Evolutionary conservation across 1,140 invertebrate genomes (phyloP), one percentile per base, ranked within the genome.

Genomic region (Piezodorus guildinii): DNA sequence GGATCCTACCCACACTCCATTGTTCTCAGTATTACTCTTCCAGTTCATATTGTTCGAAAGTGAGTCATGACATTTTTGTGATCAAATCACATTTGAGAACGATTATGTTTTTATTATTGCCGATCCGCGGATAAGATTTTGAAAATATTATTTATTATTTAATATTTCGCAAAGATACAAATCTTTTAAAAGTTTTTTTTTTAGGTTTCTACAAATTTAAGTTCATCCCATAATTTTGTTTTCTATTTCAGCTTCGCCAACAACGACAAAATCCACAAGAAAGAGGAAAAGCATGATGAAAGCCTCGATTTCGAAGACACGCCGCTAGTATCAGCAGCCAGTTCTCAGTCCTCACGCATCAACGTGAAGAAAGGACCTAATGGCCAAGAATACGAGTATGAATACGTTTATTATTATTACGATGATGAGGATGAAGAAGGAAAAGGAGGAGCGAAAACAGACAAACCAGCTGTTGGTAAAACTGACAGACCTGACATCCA

Each of bases 401-500:
- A 91, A 72, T 93, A 93, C 69, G 86, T 91, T 19, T 93, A 93
- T 70, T 93, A 93, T 72, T 92, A 93, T 70, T 90, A 91, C 65
- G 87, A 91, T 67, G 88, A 90, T 62, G 87, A 90, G 2, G 85
- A 85, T 39, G 83, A 84, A 59, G 61, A 58, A 14, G 49, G 61
- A 1, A 63, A 45, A 46, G 59, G 52, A 27, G 23, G 23, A 4
- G 52, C 17, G 17, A 56, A 56, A 56, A 30, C 27, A 4, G 30
- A 60, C 12, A 60, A 60, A 30, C 25, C 19, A 1, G 23, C 21
- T 15, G 16, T 17, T 2, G 17, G 6, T 5, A 17, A 49, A 56
- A 23, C 23, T 21, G 52, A 21, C 4, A 25, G 23, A n/a, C 52
- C 52, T 14, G 52, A 23, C 23, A 2, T 14, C 1, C 6, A n/a